Evolutionary conservation across 2,888 invertebrate genomes (phyloP).

Genomic region (Heliconius ethilla): DNA sequence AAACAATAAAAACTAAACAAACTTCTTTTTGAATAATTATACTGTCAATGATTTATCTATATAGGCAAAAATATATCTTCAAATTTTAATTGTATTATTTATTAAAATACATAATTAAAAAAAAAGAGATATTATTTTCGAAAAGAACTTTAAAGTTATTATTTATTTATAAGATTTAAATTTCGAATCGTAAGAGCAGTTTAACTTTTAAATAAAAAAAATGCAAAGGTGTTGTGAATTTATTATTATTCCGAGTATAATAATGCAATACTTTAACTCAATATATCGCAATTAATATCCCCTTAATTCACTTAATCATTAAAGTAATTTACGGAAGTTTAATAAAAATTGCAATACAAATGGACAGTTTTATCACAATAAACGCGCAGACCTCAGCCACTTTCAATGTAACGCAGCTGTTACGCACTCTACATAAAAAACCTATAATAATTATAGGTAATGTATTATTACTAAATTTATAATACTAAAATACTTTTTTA

Average conservation of each 20-base stretch:
- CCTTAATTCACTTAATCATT: neutral
- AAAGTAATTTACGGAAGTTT: neutral
- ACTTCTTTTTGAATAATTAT: too few relatives aligned
- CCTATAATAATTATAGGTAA: neutral
- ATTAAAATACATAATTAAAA: too few relatives aligned
- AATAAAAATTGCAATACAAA: conserved; percentile 7
- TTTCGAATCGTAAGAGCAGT: too few relatives aligned
- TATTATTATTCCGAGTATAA: neutral
- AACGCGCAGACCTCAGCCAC: neutral
- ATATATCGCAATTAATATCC: neutral
- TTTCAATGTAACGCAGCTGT: conserved; percentile 3
- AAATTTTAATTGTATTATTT: too few relatives aligned
- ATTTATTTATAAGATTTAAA: too few relatives aligned
- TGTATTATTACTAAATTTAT: neutral
- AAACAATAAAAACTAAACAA: neutral
- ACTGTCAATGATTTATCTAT: too few relatives aligned
- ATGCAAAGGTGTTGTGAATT: too few relatives aligned
- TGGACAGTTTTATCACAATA: neutral
- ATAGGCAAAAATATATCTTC: too few relatives aligned
- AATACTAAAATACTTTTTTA: neutral
- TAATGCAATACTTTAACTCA: too few relatives aligned
- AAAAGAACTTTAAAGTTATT: too few relatives aligned
- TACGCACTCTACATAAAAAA: neutral
- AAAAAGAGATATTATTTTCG: too few relatives aligned
- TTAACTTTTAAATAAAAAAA: too few relatives aligned